phyloP scores from a whole-genome alignment of 2,888 invertebrate species.

The Cheilosia urbana region DNA sequence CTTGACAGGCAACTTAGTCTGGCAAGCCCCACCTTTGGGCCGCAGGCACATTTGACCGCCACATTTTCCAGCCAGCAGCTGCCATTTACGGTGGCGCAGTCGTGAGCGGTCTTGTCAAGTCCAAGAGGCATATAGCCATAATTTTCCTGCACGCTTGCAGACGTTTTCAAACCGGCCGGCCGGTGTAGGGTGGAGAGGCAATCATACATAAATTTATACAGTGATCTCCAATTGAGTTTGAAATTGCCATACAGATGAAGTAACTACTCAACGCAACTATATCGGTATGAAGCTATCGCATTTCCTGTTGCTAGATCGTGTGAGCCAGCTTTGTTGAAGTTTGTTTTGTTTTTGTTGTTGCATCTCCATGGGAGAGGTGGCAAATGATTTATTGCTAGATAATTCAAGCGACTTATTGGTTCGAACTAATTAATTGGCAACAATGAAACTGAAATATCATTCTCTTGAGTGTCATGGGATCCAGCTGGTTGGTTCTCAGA shows the following conservation, averaged over 20 bases:
- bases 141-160: conserved; percentile 36
- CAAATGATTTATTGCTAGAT: conserved; percentile 62
- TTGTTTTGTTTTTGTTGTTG: not conserved
- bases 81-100: conserved; percentile 39
- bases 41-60: conserved; percentile 33
- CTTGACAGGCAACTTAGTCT: conserved; percentile 38
- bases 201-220: conserved; percentile 28
- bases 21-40: conserved; percentile 39
- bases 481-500: conserved; percentile 19
- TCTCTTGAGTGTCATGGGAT: conserved; percentile 39
- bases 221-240: conserved; percentile 63
- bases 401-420: conserved; percentile 50
- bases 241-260: conserved; percentile 61
- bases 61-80: conserved; percentile 14
- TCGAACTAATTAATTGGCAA: conserved; percentile 58
- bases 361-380: conserved; percentile 21
- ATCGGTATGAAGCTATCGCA: conserved; percentile 51
- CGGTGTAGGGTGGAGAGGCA: not conserved
- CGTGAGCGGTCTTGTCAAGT: conserved; percentile 56
- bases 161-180: conserved; percentile 42
- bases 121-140: conserved; percentile 68
- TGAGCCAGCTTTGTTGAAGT: conserved; percentile 35
- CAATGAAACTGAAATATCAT: conserved; percentile 56
- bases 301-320: conserved; percentile 60
- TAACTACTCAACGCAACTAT: conserved; percentile 56